phyloP scores from a whole-genome alignment of 2,113 vertebrate species.

The Podiceps cristatus region DNA sequence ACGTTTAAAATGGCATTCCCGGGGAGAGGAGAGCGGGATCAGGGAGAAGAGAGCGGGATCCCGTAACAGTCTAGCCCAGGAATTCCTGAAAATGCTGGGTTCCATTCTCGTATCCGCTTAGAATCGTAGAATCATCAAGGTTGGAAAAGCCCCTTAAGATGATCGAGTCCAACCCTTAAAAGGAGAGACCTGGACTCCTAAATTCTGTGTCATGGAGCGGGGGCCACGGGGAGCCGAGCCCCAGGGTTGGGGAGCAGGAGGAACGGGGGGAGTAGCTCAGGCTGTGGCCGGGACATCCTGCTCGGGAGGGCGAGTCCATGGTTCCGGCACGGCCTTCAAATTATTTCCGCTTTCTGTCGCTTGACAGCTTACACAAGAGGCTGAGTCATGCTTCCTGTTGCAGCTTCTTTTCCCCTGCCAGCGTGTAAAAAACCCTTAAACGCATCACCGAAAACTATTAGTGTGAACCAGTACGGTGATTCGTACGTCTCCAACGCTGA shows the following conservation, averaged over 20 bases:
- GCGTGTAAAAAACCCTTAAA: background rate
- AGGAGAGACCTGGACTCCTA: background rate
- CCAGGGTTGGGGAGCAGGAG: background rate
- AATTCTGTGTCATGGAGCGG: fast-evolving
- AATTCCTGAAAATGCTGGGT: background rate
- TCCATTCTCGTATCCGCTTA: background rate
- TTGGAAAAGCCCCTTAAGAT: no score
- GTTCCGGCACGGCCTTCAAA: fast-evolving
- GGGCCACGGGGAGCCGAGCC: background rate
- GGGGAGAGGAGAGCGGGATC: background rate
- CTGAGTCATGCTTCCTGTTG: background rate
- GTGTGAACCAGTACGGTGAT: background rate
- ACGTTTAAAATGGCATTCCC: background rate
- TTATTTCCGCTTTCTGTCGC: background rate
- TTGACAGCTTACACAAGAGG: background rate
- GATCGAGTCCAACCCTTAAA: no score
- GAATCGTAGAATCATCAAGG: no score
- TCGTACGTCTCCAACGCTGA: fast-evolving
- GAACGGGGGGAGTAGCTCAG: background rate
- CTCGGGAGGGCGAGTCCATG: fast-evolving
- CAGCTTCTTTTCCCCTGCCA: background rate
- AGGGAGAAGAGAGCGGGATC: no score
- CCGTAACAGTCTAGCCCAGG: background rate
- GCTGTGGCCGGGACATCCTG: background rate
- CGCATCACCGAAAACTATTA: background rate